Percentiles rank a stretch among this genome's conserved stretches.
These are phyloP conservation scores for Osmoderma eremita DNA, from an alignment of 2,888 invertebrate genomes.

Conservation along the genomic window DNA sequence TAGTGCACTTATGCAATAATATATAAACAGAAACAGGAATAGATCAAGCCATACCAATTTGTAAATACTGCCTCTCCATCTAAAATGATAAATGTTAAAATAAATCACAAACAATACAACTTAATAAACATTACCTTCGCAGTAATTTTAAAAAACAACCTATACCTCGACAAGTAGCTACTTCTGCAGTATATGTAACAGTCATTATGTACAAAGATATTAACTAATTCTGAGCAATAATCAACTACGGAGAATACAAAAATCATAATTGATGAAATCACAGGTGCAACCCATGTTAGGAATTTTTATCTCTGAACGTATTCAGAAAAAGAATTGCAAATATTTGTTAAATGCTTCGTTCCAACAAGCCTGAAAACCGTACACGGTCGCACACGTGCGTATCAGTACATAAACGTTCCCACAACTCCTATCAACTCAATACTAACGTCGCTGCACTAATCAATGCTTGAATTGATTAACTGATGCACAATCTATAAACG, in stretches of 20 bases:
- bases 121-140: constrained; percentile 70
- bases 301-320: too few relatives aligned
- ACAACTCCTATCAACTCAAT: too few relatives aligned
- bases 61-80: constrained; percentile 96
- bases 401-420: too few relatives aligned
- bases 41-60: constrained; percentile 93
- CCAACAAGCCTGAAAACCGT: too few relatives aligned
- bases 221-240: neutral
- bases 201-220: constrained; percentile 70
- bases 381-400: too few relatives aligned
- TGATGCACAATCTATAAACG: too few relatives aligned
- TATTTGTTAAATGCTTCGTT: too few relatives aligned
- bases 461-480: too few relatives aligned
- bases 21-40: constrained; percentile 79
- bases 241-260: neutral
- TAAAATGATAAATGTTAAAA: constrained; percentile 64
- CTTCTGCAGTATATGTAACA: constrained; percentile 86
- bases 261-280: constrained; percentile 22
- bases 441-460: too few relatives aligned
- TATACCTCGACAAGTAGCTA: constrained; percentile 85
- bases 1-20: constrained; percentile 80
- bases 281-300: constrained; percentile 12
- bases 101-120: neutral
- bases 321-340: too few relatives aligned
- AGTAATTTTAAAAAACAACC: constrained; percentile 89